Evolutionary conservation across 2,113 vertebrate genomes (phyloP).

Genomic region (Eulemur rufifrons): DNA sequence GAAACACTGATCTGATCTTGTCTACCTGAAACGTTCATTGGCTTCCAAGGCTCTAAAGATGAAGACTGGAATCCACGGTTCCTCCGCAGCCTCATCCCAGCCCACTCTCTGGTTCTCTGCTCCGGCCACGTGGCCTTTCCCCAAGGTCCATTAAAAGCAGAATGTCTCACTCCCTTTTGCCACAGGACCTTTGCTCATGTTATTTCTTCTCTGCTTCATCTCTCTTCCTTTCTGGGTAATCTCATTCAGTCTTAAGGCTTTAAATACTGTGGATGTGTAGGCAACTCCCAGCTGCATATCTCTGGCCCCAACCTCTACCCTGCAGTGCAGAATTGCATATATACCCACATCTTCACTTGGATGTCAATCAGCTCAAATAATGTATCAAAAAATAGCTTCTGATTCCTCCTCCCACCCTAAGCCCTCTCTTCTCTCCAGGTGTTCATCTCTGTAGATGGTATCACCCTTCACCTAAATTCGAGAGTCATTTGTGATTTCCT

Average conservation of each 20-base stretch:
- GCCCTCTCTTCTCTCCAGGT: background rate
- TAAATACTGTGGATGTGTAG: background rate
- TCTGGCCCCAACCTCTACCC: background rate
- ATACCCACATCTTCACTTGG: background rate
- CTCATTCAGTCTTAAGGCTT: background rate
- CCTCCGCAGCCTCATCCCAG: background rate
- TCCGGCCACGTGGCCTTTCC: background rate
- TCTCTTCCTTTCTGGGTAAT: background rate
- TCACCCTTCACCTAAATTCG: background rate
- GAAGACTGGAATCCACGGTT: background rate
- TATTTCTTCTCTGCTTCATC: background rate
- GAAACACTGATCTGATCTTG: background rate
- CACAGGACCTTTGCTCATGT: background rate
- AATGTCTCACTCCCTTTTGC: background rate
- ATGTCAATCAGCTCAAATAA: background rate
- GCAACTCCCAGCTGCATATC: background rate
- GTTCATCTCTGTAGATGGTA: background rate
- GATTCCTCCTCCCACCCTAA: background rate
- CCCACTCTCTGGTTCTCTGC: background rate
- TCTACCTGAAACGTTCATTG: background rate
- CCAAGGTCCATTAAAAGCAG: background rate
- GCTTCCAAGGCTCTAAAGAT: background rate
- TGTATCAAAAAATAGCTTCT: background rate
- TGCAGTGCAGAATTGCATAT: background rate
- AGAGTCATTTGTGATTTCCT: background rate